Evolutionary conservation across 1,140 invertebrate species (phyloP), one percentile per base, ranked within the genome.

Genomic region (Ctenoplectra terminalis): DNA sequence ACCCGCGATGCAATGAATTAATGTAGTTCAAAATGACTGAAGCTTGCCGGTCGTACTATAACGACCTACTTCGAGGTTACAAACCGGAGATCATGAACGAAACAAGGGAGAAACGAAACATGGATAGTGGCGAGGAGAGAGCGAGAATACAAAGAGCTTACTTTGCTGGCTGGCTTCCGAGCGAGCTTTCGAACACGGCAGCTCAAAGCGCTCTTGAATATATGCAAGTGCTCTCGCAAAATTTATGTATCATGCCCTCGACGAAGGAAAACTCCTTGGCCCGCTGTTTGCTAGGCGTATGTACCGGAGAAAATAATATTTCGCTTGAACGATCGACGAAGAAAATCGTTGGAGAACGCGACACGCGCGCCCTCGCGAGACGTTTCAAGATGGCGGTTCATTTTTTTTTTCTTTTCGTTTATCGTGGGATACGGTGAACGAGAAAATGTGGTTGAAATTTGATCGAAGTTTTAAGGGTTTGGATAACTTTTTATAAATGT

Each of bases 181-280:
- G 52, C 17, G 17, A 81, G 60, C 60, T 75, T 81, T 81, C 61
- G 78, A 66, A 64, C 71, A 37, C 23, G 29, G 17, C 37, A 7
- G 48, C 23, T 81, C 60, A 37, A 81, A 81, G 50, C 78, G 50
- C 50, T 75, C 71, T 81, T 56, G 66, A 78, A 78, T 78, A 48
- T 70, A 60, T 70, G 66, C 54, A 60, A 78, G 75, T 56, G 52
- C 66, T 78, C 52, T 48, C 40, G 29, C 52, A 17, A 78, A 71
- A 78, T 77, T 77, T 69, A 78, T 60, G 75, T 78, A 70, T 78
- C 66, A 31, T 48, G 29, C 50, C 52, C 29, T 9, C 29, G 29
- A 34, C 52, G 15, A 70, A 58, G 66, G 66, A 23, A 70, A 70
- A 70, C 26, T 29, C 23, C 23, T 26, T 26, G 43, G 66, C 0